phyloP scores from a whole-genome alignment of 1,140 invertebrate genomes.

The Mamestra configurata region DNA sequence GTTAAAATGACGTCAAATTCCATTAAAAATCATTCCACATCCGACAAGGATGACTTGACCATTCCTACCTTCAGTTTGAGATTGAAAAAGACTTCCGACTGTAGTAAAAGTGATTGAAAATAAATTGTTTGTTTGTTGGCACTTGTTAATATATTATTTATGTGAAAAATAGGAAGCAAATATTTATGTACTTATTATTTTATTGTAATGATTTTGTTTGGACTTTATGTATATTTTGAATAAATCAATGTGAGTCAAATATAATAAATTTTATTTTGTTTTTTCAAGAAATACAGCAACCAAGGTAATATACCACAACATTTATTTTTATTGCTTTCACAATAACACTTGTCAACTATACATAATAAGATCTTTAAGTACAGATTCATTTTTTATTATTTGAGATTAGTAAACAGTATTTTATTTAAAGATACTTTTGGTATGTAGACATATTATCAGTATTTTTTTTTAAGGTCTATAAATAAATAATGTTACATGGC shows the following conservation, averaged over 20 bases:
- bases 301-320: constrained; percentile 8
- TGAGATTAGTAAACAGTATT: background rate
- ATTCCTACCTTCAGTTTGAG: constrained; percentile 86
- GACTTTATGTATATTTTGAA: constrained; percentile 65
- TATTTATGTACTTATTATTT: constrained; percentile 47
- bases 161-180: constrained; percentile 25
- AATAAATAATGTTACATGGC: background rate
- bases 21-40: constrained; percentile 80
- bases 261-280: constrained; percentile 18
- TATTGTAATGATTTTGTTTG: constrained; percentile 62
- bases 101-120: constrained; percentile 79
- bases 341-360: constrained; percentile 4
- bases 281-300: background rate
- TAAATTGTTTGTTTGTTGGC: constrained; percentile 48
- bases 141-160: constrained; percentile 43
- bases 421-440: constrained; percentile 2
- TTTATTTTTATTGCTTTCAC: constrained; percentile 17
- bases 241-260: constrained; percentile 55
- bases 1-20: constrained; percentile 86
- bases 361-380: constrained; percentile 27
- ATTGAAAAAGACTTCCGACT: constrained; percentile 75
- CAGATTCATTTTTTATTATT: background rate
- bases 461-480: background rate
- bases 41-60: constrained; percentile 83
- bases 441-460: background rate